These are phyloP conservation scores for Bombus breviceps DNA, from an alignment of 1,140 invertebrate species.

Conservation along the genomic window DNA sequence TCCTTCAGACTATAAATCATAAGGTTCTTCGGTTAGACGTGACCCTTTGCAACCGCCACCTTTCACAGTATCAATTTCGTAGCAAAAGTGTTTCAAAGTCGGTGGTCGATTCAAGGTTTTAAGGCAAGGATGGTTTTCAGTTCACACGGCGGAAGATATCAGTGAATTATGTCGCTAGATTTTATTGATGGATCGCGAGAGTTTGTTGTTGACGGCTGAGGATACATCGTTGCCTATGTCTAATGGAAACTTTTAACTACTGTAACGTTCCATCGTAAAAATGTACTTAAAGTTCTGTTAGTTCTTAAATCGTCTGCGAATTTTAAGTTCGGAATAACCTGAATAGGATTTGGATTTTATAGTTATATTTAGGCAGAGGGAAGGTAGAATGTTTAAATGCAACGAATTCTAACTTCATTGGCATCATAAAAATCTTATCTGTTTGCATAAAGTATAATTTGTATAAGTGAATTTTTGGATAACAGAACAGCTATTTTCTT, in stretches of 20 bases:
- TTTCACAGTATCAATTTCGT: slow-evolving; percentile 15
- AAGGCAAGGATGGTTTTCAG: background rate
- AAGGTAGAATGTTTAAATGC: too few species aligned
- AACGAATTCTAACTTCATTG: too few species aligned
- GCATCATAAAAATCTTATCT: too few species aligned
- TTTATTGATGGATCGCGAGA: background rate
- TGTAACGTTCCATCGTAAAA: background rate
- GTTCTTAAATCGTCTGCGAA: background rate
- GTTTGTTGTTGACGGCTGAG: background rate
- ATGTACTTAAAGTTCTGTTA: background rate
- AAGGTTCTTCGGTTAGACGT: background rate
- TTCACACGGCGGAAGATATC: slow-evolving; percentile 12
- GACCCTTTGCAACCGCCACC: background rate
- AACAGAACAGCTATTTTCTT: too few species aligned
- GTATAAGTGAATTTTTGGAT: too few species aligned
- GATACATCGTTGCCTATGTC: background rate
- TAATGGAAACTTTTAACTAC: background rate
- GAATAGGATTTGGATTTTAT: too few species aligned
- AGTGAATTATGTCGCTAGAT: slow-evolving; percentile 4
- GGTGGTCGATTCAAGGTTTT: slow-evolving; percentile 4
- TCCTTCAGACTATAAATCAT: slow-evolving; percentile 8
- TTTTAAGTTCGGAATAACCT: background rate
- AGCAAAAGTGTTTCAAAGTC: slow-evolving; percentile 22
- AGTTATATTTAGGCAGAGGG: too few species aligned
- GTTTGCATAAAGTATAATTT: too few species aligned